Evolutionary conservation across 2,888 invertebrate genomes (phyloP).

Genomic region (Pachliopta kotzebuea): DNA sequence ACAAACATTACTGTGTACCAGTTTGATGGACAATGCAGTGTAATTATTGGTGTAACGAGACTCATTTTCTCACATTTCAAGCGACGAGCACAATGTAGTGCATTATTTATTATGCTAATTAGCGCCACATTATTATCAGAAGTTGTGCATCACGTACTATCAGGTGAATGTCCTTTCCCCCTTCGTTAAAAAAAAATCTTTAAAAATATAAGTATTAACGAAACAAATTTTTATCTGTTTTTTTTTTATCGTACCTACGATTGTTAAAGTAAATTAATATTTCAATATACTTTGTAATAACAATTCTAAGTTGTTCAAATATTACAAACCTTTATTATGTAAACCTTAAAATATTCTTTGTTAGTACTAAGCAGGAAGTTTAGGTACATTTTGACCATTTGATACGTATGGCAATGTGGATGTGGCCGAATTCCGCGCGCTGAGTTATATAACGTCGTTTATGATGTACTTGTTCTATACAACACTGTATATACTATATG

Average conservation of each 20-base stretch:
- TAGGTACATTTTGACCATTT: slow-evolving; percentile 9
- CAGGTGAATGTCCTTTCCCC: neutral
- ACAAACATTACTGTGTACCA: no score
- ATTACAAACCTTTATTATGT: neutral
- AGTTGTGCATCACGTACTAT: no score
- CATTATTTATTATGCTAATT: neutral
- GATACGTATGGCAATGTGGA: slow-evolving; percentile 7
- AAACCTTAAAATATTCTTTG: neutral
- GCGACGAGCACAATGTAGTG: no score
- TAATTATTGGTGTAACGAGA: no score
- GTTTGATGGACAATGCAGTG: no score
- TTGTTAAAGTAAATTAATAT: neutral
- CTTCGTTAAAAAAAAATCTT: no score
- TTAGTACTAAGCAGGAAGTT: slow-evolving; percentile 7
- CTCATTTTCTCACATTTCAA: no score
- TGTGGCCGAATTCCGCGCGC: slow-evolving; percentile 19
- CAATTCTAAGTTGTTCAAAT: neutral
- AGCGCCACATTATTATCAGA: neutral
- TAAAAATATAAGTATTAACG: no score
- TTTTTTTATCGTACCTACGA: neutral
- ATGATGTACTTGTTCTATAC: slow-evolving; percentile 7
- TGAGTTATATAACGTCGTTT: slow-evolving; percentile 9
- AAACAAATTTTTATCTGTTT: no score
- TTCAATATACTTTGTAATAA: no score
- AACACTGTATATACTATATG: neutral